A percentile compares a stretch with the other conserved stretches of the same genome.
These are phyloP conservation scores for Mesoligia furuncula DNA, from an alignment of 2,888 invertebrate genomes.

Conservation along the genomic window DNA sequence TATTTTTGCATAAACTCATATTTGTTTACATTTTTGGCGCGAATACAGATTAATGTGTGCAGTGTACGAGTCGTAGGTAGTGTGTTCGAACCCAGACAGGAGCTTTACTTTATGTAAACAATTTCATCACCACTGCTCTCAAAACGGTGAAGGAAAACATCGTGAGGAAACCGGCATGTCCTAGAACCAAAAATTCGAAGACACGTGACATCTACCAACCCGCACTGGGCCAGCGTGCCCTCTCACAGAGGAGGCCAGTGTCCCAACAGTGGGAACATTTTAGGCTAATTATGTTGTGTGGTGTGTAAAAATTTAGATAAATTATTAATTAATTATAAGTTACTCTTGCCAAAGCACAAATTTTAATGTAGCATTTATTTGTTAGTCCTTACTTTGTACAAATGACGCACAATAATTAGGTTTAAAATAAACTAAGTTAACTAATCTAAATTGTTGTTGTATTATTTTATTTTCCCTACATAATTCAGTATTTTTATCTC, in stretches of 20 bases:
- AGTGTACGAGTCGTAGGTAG: too few species aligned
- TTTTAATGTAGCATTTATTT: slow-evolving; percentile 60
- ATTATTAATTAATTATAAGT: slow-evolving; percentile 44
- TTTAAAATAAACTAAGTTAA: slow-evolving; percentile 55
- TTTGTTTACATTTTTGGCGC: too few species aligned
- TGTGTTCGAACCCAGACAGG: too few species aligned
- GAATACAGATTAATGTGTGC: too few species aligned
- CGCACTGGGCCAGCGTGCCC: not conserved
- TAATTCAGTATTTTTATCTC: not conserved
- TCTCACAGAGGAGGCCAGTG: not conserved
- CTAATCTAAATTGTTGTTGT: slow-evolving; percentile 41
- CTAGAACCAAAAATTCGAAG: not conserved
- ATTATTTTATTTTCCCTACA: slow-evolving; percentile 30
- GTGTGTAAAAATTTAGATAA: slow-evolving; percentile 14
- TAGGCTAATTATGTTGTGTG: not conserved
- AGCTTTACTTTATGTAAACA: not conserved
- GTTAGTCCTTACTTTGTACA: slow-evolving; percentile 51
- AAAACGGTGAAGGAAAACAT: not conserved
- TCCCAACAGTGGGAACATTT: not conserved
- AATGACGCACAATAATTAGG: slow-evolving; percentile 63
- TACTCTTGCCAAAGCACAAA: slow-evolving; percentile 59
- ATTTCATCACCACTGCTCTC: not conserved
- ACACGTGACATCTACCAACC: not conserved
- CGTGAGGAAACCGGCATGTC: not conserved
- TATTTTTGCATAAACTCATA: too few species aligned